Conservation (phyloP, 2,113 vertebrate species). For the Pyxicephalus adspersus region DNA sequence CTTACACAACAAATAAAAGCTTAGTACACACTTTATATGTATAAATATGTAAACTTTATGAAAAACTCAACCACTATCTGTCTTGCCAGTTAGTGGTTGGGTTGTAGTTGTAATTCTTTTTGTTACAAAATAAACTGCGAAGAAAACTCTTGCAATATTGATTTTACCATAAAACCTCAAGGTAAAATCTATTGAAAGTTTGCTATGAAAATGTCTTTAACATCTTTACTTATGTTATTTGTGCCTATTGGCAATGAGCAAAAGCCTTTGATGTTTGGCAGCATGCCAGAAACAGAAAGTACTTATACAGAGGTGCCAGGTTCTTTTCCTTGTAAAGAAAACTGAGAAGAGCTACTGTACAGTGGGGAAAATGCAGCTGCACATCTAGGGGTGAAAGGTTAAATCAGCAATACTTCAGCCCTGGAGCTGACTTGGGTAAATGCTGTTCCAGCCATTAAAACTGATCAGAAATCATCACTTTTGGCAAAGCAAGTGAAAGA, state of each 20-base stretch:
- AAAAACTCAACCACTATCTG: no score
- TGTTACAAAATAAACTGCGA: no score
- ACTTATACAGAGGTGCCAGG: not conserved
- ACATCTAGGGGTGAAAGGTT: conserved; percentile 32
- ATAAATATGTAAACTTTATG: no score
- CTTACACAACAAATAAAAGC: no score
- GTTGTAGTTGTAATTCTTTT: no score
- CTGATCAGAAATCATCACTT: not conserved
- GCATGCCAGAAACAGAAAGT: not conserved
- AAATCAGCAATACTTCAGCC: conserved; percentile 31
- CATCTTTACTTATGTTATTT: not conserved
- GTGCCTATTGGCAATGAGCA: not conserved
- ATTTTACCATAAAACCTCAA: not conserved
- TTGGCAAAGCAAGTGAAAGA: conserved; percentile 8
- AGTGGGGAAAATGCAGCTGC: conserved; percentile 1
- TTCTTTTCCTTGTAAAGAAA: not conserved
- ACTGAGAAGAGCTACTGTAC: not conserved
- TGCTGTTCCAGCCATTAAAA: conserved; percentile 11
- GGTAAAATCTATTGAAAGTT: not conserved
- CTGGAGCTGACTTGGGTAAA: not conserved
- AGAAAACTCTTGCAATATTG: no score
- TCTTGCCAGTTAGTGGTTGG: no score
- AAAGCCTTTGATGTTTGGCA: not conserved
- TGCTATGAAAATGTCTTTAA: not conserved
- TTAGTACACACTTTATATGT: no score